Conservation (phyloP, 2,797 vertebrate genomes). For the Uromys caudimaculatus region DNA sequence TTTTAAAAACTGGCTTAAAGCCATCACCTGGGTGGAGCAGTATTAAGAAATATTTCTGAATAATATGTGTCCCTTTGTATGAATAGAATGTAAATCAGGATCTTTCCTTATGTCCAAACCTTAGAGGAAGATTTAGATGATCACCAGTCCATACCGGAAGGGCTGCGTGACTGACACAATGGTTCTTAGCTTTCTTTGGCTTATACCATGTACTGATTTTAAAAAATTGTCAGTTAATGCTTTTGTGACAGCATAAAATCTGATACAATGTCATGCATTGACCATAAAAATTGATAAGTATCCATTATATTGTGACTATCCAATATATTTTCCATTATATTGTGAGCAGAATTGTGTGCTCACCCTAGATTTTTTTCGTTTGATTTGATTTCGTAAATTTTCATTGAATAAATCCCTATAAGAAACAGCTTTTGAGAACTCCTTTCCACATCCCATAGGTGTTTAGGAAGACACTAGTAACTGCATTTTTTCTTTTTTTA, state of each 20-base stretch:
- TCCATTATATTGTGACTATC: not conserved
- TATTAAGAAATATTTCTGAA: not conserved
- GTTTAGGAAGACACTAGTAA: not conserved
- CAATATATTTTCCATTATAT: not conserved
- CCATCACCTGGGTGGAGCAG: not conserved
- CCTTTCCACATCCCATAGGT: not conserved
- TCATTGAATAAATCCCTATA: not conserved
- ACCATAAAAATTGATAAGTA: not conserved
- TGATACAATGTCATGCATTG: not conserved
- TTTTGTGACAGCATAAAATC: not conserved
- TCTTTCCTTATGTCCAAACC: not conserved
- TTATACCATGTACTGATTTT: not conserved
- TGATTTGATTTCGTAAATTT: not conserved
- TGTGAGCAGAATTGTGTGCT: not conserved
- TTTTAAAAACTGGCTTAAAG: not conserved
- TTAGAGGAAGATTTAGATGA: not conserved
- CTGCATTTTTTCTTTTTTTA: not conserved
- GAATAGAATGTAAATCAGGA: not conserved
- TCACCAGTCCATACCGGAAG: not conserved
- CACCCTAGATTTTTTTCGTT: not conserved
- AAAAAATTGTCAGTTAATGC: not conserved
- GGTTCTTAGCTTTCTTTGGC: not conserved
- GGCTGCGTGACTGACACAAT: not conserved
- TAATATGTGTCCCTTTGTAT: not conserved
- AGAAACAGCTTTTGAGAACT: not conserved